Evolutionary conservation across 2,888 invertebrate genomes (phyloP), one percentile per base, ranked within the genome.

Genomic region (Drosophila kanekoi): DNA sequence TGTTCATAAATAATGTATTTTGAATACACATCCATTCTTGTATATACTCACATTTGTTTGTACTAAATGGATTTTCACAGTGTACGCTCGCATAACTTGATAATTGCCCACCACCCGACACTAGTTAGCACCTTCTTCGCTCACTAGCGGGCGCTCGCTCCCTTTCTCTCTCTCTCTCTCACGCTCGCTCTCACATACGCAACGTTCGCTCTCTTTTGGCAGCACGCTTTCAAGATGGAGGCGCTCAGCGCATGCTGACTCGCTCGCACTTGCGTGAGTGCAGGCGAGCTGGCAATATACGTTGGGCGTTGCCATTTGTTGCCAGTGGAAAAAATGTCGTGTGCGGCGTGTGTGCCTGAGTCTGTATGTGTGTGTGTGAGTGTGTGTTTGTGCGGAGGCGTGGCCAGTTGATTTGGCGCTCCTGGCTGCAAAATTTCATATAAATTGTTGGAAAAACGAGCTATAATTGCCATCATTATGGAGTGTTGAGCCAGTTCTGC

Each of bases 391-490:
- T 20, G 18, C 14, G 33, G 41, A 53, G 71, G 80, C 77, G 72
- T 76, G 77, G 77, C 49, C 63, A 66, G 51, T 14, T 49, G 38
- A 59, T 47, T 67, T 59, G 47, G 37, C 59, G 44, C 60, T 60
- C 62, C 64, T 67, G 70, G 52, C 63, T 63, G 69, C 56, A 74
- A 87, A 90, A 87, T 83, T 83, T 85, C 85, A 81, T 79, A 81
- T 83, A 90, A 90, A 91, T 90, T 90, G 91, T 89, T 89, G 90
- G 90, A 84, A 91, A 91, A 91, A 90, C 91, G 91, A 91, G 89
- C 90, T 86, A 90, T 91, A 91, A 91, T 91, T 91, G 89, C 90
- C 81, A 89, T 91, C 91, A 91, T 91, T 91, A 91, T 90, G 91
- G 91, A 90, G 90, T 91, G 90, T 90, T 87, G 89, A 87, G 89